These are phyloP conservation scores for Stenichneumon culpator DNA, from an alignment of 2,888 invertebrate genomes.

Conservation along the genomic window DNA sequence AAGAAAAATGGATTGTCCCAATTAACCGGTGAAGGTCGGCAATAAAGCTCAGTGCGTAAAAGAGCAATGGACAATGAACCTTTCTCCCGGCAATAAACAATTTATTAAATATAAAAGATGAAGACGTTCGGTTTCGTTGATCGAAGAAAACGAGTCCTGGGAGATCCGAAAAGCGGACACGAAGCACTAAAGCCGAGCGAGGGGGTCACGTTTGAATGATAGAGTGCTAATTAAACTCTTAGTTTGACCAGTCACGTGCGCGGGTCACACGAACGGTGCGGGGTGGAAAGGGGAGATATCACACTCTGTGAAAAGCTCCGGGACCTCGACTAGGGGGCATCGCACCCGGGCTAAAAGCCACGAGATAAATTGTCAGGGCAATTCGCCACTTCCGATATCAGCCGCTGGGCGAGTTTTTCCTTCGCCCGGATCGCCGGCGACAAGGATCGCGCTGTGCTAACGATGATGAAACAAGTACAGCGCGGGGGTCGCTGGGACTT, in stretches of 20 bases:
- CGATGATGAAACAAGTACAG: conserved; percentile 77
- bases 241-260: conserved; percentile 70
- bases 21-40: not conserved
- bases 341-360: conserved; percentile 61
- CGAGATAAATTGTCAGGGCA: conserved; percentile 69
- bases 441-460: conserved; percentile 71
- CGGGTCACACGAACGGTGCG: conserved; percentile 29
- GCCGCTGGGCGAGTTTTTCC: conserved; percentile 9
- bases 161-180: conserved; percentile 17
- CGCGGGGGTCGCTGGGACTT: conserved; percentile 43
- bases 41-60: not conserved
- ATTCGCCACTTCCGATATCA: conserved; percentile 59
- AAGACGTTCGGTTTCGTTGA: conserved; percentile 18
- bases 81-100: not conserved
- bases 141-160: conserved; percentile 39
- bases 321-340: conserved; percentile 37
- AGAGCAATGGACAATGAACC: not conserved
- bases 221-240: conserved; percentile 71
- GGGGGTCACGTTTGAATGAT: conserved; percentile 61
- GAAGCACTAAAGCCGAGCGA: conserved; percentile 13
- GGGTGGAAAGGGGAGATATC: conserved; percentile 53
- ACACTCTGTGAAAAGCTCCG: conserved; percentile 33
- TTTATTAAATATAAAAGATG: conserved; percentile 38
- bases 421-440: conserved; percentile 11
- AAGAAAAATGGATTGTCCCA: not conserved